phyloP scores from a whole-genome alignment of 2,113 vertebrate species.

The Gracilinanus agilis region DNA sequence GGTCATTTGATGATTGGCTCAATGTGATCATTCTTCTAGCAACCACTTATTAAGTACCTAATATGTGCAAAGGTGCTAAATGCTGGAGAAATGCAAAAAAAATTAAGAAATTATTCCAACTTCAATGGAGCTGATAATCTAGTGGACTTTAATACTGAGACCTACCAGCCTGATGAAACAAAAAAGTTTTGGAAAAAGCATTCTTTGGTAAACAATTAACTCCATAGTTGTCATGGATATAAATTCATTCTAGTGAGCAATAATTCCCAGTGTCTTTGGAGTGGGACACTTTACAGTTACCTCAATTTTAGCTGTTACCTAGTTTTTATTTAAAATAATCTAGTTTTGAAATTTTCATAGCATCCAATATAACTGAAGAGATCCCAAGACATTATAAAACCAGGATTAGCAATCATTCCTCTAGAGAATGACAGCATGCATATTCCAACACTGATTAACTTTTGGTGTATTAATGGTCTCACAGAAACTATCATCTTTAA shows the following conservation, averaged over 20 bases:
- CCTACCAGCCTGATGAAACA: neutral
- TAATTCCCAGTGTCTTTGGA: constrained; percentile 33
- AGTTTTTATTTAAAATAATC: neutral
- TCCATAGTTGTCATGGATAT: neutral
- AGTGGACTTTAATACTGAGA: neutral
- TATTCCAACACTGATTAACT: neutral
- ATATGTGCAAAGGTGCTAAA: neutral
- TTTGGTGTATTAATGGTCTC: neutral
- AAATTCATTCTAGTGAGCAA: neutral
- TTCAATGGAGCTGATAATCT: neutral
- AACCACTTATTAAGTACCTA: no score
- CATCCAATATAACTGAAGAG: constrained; percentile 16
- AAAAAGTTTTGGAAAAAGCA: neutral
- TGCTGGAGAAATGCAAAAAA: neutral
- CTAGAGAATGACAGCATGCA: neutral
- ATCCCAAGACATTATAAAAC: neutral
- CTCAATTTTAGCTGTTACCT: neutral
- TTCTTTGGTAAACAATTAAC: neutral
- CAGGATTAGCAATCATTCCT: neutral
- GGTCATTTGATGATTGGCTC: neutral
- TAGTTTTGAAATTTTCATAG: constrained; percentile 19
- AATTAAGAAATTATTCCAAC: neutral
- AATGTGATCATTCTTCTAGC: neutral
- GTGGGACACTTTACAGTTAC: neutral
- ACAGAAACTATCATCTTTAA: neutral